Base-by-base conservation (phyloP, 2,113 vertebrate genomes). In the Calyptommatus sinebrachiatus region DNA sequence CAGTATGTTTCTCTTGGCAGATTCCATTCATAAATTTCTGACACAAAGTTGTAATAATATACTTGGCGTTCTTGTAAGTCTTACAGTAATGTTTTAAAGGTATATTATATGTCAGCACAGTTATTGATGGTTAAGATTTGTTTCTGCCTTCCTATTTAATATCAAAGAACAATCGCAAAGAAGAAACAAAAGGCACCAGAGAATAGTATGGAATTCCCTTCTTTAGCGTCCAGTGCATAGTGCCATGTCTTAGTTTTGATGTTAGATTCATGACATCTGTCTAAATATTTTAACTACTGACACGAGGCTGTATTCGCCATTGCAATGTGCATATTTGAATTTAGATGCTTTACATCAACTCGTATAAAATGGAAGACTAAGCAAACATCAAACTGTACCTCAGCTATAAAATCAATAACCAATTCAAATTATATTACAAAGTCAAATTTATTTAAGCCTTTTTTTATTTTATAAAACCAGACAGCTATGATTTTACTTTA, bases 21-120 rank as follows among this genome's bases (percentile, higher is more conserved):
- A 50, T 69, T 41, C 26, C 28, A 73, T 50, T 73, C 11, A 3
- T 2, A 31, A 26, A 57, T 76, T 85, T 78, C 24, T 21, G 85
- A 67, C 77, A 57, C 72, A 84, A 79, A 85, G 72, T 26, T 84
- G 48, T 70, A 81, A 61, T 79, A 79, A 11, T 86, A 82, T 74
- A 22, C 1, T 24, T 79, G 11, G 35, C 7, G 0, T 77, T 45
- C 84, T 76, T 50, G 29, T 82, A 66, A 76, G 41, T 41, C 78
- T 48, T 29, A 78, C 5, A 77, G 48, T 20, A 1, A 22, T 50
- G 71, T 12, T 8, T 0, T 9, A 46, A 2, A 69, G 1, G 79
- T 57, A 29, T 57, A 71, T 71, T 74, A 7, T 18, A 21, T 70
- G 31, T 65, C 78, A 84, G 50, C 79, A 66, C 77, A 0, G 8